phyloP scores from a whole-genome alignment of 2,113 vertebrate genomes.

The Pelusios castaneus region DNA sequence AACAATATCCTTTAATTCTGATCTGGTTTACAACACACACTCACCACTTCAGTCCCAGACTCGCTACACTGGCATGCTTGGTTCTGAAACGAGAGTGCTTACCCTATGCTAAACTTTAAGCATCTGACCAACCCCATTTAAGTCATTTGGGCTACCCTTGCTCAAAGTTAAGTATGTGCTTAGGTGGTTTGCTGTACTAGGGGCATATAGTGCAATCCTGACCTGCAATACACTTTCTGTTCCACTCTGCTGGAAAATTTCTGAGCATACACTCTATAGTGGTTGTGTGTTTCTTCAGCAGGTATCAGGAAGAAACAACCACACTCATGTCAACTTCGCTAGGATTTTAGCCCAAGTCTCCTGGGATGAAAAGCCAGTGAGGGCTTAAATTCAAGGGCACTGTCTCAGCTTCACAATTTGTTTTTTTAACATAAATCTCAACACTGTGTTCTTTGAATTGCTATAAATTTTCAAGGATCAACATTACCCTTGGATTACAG shows the following conservation, averaged over 20 bases:
- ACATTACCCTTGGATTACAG: constrained; percentile 14
- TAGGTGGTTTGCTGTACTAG: not conserved
- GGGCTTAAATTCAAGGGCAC: constrained; percentile 6
- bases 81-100: not conserved
- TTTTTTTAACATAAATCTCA: constrained; percentile 57
- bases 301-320: not conserved
- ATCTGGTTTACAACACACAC: not conserved
- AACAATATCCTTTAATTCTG: not conserved
- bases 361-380: not conserved
- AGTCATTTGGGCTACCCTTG: not conserved
- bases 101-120: not conserved
- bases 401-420: constrained; percentile 26
- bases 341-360: not conserved
- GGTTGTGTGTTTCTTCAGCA: not conserved
- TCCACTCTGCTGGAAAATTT: not conserved
- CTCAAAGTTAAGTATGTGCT: not conserved
- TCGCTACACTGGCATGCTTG: not conserved
- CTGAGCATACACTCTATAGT: not conserved
- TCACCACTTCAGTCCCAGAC: not conserved
- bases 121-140: not conserved
- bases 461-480: constrained; percentile 40
- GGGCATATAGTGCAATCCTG: not conserved
- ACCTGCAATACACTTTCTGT: not conserved
- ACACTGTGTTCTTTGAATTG: constrained; percentile 51
- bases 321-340: not conserved